Base-by-base conservation (phyloP, 2,113 vertebrate species). In the Puntigrus tetrazona region DNA sequence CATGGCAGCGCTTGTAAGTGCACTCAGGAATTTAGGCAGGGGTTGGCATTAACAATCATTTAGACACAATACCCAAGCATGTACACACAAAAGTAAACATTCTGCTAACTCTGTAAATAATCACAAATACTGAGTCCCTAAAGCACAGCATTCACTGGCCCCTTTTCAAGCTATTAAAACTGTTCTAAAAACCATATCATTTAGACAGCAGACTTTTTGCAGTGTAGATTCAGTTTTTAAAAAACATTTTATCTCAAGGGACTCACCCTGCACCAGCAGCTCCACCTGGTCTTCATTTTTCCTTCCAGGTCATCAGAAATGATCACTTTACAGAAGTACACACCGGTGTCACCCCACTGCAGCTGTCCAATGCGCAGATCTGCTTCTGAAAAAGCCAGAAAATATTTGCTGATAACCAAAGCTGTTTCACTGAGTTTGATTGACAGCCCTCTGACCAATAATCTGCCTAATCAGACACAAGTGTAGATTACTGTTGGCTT, bases 291-390 rank as follows among this genome's bases (percentile, higher is more conserved):
- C 97, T 89, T 99, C 97, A 10, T 97, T 97, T 87, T 95, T 96
- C 83, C 98, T 86, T 97, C 97, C 88, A 99, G 91, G 69, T 99
- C 98, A 65, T 99, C 95, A 0, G 97, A 91, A 45, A 97, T 97
- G 85, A 96, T 93, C 61, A 99, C 94, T 81, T 98, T 95, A 77
- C 98, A 99, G 93, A 96, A 96, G 86, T 99, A 99, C 20, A 99
- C 96, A 0, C 98, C 98, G 7, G 97, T 99, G 94, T 99, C 98
- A 13, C 98, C 98, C 98, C 98, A 99, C 93, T 96, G 94, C 88
- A 99, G 82, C 89, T 97, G 96, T 67, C 97, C 96, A 45, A 99
- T 98, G 36, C 96, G 95, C 86, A 99, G 94, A 86, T 98, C 97
- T 27, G 97, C 98, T 91, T 96, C 98, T 99, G 91, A 91, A 85